Conservation (phyloP, 30 jellyfish, hydroid and myxozoan genomes). For the Clytia hemisphaerica region DNA sequence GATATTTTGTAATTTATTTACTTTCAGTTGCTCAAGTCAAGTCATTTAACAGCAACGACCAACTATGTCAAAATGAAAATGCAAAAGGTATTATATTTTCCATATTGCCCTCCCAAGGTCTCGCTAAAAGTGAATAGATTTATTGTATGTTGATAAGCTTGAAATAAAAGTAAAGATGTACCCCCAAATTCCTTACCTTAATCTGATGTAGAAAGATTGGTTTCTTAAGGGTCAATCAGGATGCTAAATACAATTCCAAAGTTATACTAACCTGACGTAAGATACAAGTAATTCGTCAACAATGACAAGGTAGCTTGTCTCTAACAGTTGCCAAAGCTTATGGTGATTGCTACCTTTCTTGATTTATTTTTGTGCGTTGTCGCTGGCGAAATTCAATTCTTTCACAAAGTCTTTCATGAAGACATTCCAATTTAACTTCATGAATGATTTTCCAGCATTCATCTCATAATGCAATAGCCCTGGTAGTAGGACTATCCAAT, state of each 20-base stretch:
- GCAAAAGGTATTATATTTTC: too few relatives aligned
- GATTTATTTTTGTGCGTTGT: slow-evolving; percentile 14
- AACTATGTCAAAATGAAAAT: too few relatives aligned
- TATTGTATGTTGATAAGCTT: too few relatives aligned
- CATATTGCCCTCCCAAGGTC: too few relatives aligned
- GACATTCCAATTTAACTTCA: slow-evolving; percentile 12
- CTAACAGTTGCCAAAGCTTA: slow-evolving; percentile 11
- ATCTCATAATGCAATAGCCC: slow-evolving; percentile 22
- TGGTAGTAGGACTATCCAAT: slow-evolving; percentile 24
- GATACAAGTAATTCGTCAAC: slow-evolving; percentile 30
- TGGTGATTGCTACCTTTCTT: slow-evolving; percentile 35
- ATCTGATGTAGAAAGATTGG: neutral
- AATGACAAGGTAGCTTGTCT: slow-evolving; percentile 1
- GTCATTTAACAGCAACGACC: too few relatives aligned
- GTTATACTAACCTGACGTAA: neutral
- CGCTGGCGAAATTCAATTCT: neutral
- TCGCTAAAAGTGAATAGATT: too few relatives aligned
- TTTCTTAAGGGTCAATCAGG: neutral
- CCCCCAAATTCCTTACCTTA: too few relatives aligned
- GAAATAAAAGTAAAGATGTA: too few relatives aligned
- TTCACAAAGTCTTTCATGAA: slow-evolving; percentile 1
- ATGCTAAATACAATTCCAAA: too few relatives aligned
- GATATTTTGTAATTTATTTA: too few relatives aligned
- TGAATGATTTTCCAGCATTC: slow-evolving; percentile 21
- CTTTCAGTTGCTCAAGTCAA: too few relatives aligned